Base-by-base conservation (phyloP, 1,140 invertebrate species). In the Zaprionus vittiger region DNA sequence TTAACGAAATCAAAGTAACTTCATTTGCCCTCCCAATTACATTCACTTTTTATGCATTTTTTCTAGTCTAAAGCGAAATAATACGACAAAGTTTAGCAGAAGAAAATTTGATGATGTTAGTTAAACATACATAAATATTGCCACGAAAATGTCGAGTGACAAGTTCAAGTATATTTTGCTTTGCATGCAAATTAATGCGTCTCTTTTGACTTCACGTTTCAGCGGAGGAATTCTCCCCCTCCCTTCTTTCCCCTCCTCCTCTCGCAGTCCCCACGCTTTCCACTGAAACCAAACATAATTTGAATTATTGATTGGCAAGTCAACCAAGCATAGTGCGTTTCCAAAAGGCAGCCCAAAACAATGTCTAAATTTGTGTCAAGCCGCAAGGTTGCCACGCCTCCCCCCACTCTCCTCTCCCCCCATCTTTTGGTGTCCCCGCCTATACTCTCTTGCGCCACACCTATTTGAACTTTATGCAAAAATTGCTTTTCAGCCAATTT, bases 271-370 rank as follows among this genome's bases (percentile, higher is more conserved):
- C 2, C 31, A 14, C n/a, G 5, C 44, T 12, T 17, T 9, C 11
- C 57, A 66, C 52, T 54, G 34, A 78, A 78, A 78, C 70, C 65
- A 80, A 78, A 78, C 59, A 76, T 79, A 90, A 89, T 89, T 89
- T 89, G 85, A 89, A 89, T 89, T 89, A 89, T 89, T 89, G 84
- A 89, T 89, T 89, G 84, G 66, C 66, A 62, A 81, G 57, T 28
- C 78, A 73, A 52, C 67, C 64, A 77, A 73, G 74, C 74, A 72
- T 73, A 72, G 69, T 72, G 61, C 69, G 74, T 56, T 77, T 72
- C 56, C n/a, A 6, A 59, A 71, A 71, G 61, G 55, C 73, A 57
- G 55, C 73, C 61, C 56, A 69, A 52, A 52, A 79, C 79, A 89
- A 83, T 68, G 71, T 79, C 84, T 79, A 84, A 84, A 84, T 87